These are phyloP conservation scores for Eupithecia subumbrata DNA, from an alignment of 2,888 invertebrate genomes.

Conservation along the genomic window DNA sequence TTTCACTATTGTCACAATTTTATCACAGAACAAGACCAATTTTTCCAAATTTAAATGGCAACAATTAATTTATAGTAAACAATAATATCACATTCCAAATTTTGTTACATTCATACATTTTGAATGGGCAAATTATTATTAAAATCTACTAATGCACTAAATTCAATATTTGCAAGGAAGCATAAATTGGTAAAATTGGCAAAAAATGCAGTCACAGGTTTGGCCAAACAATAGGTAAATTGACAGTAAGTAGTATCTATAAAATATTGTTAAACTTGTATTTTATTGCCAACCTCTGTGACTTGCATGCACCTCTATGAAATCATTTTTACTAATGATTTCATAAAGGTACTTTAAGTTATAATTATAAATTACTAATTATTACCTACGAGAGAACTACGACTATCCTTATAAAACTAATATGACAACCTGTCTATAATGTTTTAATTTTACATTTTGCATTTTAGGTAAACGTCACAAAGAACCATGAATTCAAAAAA, in stretches of 20 bases:
- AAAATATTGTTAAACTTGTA: not conserved
- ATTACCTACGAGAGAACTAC: not conserved
- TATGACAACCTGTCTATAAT: not conserved
- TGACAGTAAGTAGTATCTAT: not conserved
- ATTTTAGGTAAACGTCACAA: not conserved
- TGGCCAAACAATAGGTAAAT: not conserved
- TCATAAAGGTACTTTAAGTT: too few species aligned
- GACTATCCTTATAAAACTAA: not conserved
- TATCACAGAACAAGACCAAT: constrained; percentile 5
- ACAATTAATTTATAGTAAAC: not conserved
- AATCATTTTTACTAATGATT: too few species aligned
- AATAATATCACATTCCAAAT: not conserved
- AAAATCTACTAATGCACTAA: not conserved
- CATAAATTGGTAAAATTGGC: not conserved
- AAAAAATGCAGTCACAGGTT: not conserved
- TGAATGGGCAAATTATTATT: not conserved
- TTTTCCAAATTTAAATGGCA: constrained; percentile 3
- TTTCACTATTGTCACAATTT: not conserved
- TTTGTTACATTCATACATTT: not conserved
- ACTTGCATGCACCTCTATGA: not conserved
- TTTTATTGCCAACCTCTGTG: not conserved
- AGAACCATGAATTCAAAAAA: not conserved
- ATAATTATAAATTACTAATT: too few species aligned
- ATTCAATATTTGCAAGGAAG: not conserved
- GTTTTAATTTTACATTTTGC: not conserved